Evolutionary conservation across 2,113 vertebrate genomes (phyloP).

Genomic region (Syngnathus typhle): DNA sequence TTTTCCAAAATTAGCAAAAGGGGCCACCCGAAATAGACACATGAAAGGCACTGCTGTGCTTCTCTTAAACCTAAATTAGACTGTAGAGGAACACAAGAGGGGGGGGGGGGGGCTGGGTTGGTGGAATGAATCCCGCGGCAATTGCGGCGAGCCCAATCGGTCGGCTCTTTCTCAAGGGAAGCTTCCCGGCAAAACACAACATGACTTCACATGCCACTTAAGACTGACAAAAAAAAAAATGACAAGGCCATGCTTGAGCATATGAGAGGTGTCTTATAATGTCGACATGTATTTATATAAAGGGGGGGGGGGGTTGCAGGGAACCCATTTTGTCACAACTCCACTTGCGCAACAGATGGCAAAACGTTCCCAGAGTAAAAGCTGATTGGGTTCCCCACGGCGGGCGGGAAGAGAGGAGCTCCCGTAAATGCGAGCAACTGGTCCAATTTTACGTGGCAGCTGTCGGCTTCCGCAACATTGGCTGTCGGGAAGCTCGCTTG

Average conservation of each 20-base stretch:
- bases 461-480: neutral
- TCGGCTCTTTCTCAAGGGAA: slow-evolving; percentile 51
- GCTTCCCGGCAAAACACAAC: slow-evolving; percentile 41
- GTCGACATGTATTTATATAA: too few relatives aligned
- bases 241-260: neutral
- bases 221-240: neutral
- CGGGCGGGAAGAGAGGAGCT: neutral
- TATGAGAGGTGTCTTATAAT: neutral
- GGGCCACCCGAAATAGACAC: slow-evolving; percentile 5
- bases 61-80: slow-evolving; percentile 7
- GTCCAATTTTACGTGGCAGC: slow-evolving; percentile 11
- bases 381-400: slow-evolving; percentile 27
- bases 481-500: neutral
- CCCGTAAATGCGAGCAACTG: slow-evolving; percentile 6
- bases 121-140: neutral
- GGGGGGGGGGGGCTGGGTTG: neutral
- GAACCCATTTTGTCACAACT: too few relatives aligned
- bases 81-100: neutral
- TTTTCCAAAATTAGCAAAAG: slow-evolving; percentile 11
- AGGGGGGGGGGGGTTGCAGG: too few relatives aligned
- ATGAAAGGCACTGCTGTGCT: neutral
- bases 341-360: too few relatives aligned
- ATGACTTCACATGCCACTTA: slow-evolving; percentile 20
- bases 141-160: slow-evolving; percentile 23
- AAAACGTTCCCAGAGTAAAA: slow-evolving; percentile 4